Conservation (phyloP, 2,888 invertebrate genomes). For the Drosophila cognata region DNA sequence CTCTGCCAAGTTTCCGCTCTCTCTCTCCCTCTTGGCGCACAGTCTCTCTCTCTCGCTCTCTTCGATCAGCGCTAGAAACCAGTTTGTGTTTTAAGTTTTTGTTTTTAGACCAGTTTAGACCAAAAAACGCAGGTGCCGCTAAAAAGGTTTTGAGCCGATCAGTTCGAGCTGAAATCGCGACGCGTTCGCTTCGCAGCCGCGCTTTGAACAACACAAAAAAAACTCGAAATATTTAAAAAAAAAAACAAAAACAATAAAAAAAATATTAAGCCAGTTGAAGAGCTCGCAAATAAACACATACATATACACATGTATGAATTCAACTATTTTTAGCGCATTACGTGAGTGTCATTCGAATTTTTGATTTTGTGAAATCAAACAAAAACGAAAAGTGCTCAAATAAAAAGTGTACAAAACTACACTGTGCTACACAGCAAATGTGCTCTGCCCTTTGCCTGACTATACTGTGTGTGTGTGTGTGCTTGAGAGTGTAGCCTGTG, state of each 20-base stretch:
- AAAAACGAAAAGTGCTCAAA: slow-evolving; percentile 45
- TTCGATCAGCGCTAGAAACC: slow-evolving; percentile 26
- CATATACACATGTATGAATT: slow-evolving; percentile 36
- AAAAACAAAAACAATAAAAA: slow-evolving; percentile 1
- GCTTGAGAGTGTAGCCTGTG: slow-evolving; percentile 18
- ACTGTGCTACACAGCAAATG: slow-evolving; percentile 43
- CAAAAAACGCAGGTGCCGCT: slow-evolving; percentile 64
- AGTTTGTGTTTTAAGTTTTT: slow-evolving; percentile 27
- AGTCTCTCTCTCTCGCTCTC: background rate
- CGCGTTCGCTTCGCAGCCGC: slow-evolving; percentile 37
- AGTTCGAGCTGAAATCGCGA: slow-evolving; percentile 70
- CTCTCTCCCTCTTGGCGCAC: slow-evolving; percentile 4
- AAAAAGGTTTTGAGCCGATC: slow-evolving; percentile 39
- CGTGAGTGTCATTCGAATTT: slow-evolving; percentile 76
- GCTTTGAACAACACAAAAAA: slow-evolving; percentile 15
- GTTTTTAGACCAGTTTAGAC: slow-evolving; percentile 55
- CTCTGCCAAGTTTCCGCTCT: background rate
- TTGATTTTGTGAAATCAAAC: slow-evolving; percentile 55
- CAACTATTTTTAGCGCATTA: slow-evolving; percentile 78
- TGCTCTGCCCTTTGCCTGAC: slow-evolving; percentile 43
- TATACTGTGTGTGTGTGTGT: slow-evolving; percentile 1
- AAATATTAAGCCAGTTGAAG: slow-evolving; percentile 16
- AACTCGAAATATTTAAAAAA: slow-evolving; percentile 32
- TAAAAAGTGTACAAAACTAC: slow-evolving; percentile 23
- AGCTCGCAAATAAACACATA: slow-evolving; percentile 42